Evolutionary conservation across 2,888 invertebrate genomes (phyloP), one percentile per base, ranked within the genome.

Genomic region (Zygothrica quintamaculata): DNA sequence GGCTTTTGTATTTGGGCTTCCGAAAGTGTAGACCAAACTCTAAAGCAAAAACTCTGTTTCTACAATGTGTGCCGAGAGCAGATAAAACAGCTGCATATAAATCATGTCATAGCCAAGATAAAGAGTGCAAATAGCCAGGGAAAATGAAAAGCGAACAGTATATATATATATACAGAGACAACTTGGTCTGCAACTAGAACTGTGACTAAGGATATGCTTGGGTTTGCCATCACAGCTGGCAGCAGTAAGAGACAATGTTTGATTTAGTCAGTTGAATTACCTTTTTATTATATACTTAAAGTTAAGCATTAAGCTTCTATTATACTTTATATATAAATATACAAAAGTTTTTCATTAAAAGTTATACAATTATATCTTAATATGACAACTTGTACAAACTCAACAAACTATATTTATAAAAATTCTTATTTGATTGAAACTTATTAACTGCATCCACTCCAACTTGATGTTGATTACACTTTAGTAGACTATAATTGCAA

Each of bases 91-190:
- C 60, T 75, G 70, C 76, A 77, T 65, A 77, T 78, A 76, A 82
- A 80, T 80, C 84, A 80, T 81, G 80, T 74, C 82, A 71, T 64
- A 66, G 68, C 74, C 76, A 64, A 82, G 80, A 81, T 74, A 80
- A 77, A 77, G 78, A 76, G 60, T 67, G 66, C 76, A 77, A 80
- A 82, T 73, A 69, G 52, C 55, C 65, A 47, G 48, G 29, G 15
- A 31, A 34, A 48, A 56, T 25, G 31, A 11, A 50, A 57, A 22
- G 4, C 5, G 46, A 50, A 34, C 48, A 56, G 48, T n/a, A n/a
- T n/a, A n/a, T n/a, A n/a, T n/a, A n/a, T n/a, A n/a, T n/a, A n/a
- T n/a, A n/a, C n/a, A n/a, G 48, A 46, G 57, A 57, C 31, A 33
- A 46, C 56, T 60, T 57, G 39, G 60, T 31, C 34, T 56, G 57